Conservation (phyloP, 1,140 invertebrate genomes). For the Pollicipes pollicipes region DNA sequence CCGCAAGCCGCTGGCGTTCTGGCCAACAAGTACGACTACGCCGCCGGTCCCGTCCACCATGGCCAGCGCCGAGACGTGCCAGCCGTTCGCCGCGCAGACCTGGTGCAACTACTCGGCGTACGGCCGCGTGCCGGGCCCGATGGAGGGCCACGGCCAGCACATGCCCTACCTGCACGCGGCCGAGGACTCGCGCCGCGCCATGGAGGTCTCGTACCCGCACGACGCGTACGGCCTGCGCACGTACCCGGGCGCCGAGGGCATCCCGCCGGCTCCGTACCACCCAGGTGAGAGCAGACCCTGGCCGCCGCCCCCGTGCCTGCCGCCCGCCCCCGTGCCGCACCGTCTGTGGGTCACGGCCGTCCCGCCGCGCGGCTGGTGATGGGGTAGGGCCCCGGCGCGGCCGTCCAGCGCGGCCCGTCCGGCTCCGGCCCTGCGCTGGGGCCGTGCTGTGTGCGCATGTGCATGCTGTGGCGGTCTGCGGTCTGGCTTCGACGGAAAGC, state of each 20-base stretch:
- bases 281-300: constrained; percentile 40
- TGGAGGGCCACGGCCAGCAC: constrained; percentile 24
- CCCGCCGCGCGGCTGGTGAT: background rate
- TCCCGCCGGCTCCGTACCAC: constrained; percentile 56
- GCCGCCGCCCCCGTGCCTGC: too few relatives aligned
- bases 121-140: constrained; percentile 24
- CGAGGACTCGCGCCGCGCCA: constrained; percentile 33
- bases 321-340: too few relatives aligned
- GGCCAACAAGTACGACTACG: constrained; percentile 34
- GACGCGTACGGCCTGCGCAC: constrained; percentile 55
- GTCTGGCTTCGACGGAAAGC: too few relatives aligned
- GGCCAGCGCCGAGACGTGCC: constrained; percentile 40
- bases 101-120: constrained; percentile 52
- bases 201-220: constrained; percentile 50
- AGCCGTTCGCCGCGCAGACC: constrained; percentile 42
- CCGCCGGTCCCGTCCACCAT: constrained; percentile 28
- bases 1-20: constrained; percentile 40
- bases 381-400: background rate
- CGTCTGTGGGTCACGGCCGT: background rate
- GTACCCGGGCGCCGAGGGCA: constrained; percentile 49
- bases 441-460: background rate
- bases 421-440: too few relatives aligned
- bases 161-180: constrained; percentile 32
- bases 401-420: too few relatives aligned
- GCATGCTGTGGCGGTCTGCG: background rate